Base-by-base conservation (phyloP, 2,888 invertebrate species). In the Heliothis peltigera region DNA sequence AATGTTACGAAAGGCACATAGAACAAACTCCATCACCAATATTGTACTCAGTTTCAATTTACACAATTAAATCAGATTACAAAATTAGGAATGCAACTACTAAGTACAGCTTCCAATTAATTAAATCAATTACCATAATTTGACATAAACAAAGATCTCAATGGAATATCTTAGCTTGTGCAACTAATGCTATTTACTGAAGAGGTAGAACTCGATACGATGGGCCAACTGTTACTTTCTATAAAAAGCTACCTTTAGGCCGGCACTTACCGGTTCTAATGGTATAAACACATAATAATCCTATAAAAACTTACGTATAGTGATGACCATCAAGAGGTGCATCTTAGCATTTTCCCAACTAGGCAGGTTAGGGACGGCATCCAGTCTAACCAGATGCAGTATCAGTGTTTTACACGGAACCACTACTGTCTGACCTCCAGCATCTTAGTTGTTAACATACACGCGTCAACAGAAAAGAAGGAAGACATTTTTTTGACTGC, bases 41-140 rank as follows among this genome's bases (percentile, higher is more conserved):
- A 6, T 46, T 5, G 21, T 21, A 21, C 52, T 4, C 19, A 1
- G 5, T 18, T 46, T 69, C 47, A 53, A 4, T 10, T 32, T 61
- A 21, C 52, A 21, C 3, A 42, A 52, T 18, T 39, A 54, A 47
- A 68, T 35, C 39, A 12, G 61, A 55, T 39, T 52, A 68, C 62
- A 53, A 49, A 69, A 61, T 42, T 19, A 48, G 21, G 19, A 21
- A 61, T 48, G 48, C 44, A 10, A 39, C 52, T 15, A 32, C 39
- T 18, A 44, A 54, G 15, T 56, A 28, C 18, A 32, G 43, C 46
- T 18, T 64, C 39, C 55, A 75, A 70, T 76, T 64, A 70, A 64
- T 70, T 70, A 71, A 49, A 56, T 21, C 59, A 76, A 54, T 70
- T 70, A 64, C 43, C 71, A 76, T 73, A 76, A 76, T 76, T 71